Evolutionary conservation across 2,888 invertebrate species (phyloP), one percentile per base, ranked within the genome.

Genomic region (Leptinotarsa peninsularis): DNA sequence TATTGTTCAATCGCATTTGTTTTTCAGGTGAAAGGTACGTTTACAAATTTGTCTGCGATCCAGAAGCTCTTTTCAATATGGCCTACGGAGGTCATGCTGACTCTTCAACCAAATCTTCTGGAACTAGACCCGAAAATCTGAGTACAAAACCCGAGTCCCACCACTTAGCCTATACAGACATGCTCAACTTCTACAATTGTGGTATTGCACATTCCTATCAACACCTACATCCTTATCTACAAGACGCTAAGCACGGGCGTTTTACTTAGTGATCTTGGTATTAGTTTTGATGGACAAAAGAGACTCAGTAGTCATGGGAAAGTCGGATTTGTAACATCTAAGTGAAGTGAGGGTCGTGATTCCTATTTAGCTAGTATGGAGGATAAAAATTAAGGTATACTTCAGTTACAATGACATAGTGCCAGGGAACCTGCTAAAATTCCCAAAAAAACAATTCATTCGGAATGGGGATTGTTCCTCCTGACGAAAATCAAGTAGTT

Each of bases 41-140:
- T 15, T 98, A 98, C 90, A 96, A 97, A 87, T 98, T 98, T 87
- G 97, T 98, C 1, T 98, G 98, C 88, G 97, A 98, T 88, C 98
- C 98, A 0, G 96, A 96, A 80, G 96, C 96, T 0, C 89, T 96
- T 4, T 96, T 96, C 89, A 95, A 93, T 84, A 95, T 96, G 94
- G 94, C 95, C 13, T 93, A 93, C 88, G 90, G 90, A 2, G 74
- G 83, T 66, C 83, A 84, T 33, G 82, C 81, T 43, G 82, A 84
- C 17, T 75, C 77, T 43, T 73, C 78, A 23, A 56, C 82, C 43
- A 85, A 86, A 77, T 79, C 81, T 23, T 74, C 83, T 43, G 80
- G 78, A 60, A 79, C 83, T 49, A 81, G 85, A 76, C 79, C 86
- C 4, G 88, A 88, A 79, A 87, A 84, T 76, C 76, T 87, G n/a